Evolutionary conservation across 2,113 vertebrate genomes (phyloP).

Genomic region (Promerops cafer): DNA sequence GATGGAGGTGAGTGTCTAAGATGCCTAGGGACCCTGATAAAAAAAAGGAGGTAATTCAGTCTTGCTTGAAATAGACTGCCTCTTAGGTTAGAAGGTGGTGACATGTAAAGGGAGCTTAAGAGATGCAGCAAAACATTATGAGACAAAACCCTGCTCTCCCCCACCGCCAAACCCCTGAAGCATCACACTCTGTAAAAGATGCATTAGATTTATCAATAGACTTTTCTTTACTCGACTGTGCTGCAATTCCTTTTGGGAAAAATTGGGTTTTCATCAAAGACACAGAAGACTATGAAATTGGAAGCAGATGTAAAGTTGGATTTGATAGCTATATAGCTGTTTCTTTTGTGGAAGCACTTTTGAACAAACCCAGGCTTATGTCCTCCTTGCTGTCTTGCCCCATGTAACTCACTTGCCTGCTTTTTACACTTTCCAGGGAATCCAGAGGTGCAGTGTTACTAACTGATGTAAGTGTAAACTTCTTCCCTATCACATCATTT

Average conservation of each 20-base stretch:
- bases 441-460: not conserved
- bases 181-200: conserved; percentile 16
- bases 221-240: conserved; percentile 36
- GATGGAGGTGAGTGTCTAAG: not conserved
- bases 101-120: not conserved
- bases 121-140: not conserved
- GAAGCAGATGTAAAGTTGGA: conserved; percentile 51
- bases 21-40: not conserved
- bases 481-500: not conserved
- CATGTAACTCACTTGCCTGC: not conserved
- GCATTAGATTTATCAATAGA: conserved; percentile 45
- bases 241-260: conserved; percentile 46
- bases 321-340: conserved; percentile 11
- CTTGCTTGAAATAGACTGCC: not conserved
- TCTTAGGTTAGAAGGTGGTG: conserved; percentile 11
- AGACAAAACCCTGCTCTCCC: not conserved
- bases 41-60: not conserved
- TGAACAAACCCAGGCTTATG: conserved; percentile 44
- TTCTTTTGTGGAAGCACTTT: conserved; percentile 34
- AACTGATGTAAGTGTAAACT: conserved; percentile 11
- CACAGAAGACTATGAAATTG: conserved; percentile 47
- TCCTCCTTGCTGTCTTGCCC: not conserved
- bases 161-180: not conserved
- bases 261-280: conserved; percentile 54
- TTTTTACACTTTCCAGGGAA: conserved; percentile 37